phyloP scores from a whole-genome alignment of 53 echinoderm and acorn worm species.

The Luidia sarsii region DNA sequence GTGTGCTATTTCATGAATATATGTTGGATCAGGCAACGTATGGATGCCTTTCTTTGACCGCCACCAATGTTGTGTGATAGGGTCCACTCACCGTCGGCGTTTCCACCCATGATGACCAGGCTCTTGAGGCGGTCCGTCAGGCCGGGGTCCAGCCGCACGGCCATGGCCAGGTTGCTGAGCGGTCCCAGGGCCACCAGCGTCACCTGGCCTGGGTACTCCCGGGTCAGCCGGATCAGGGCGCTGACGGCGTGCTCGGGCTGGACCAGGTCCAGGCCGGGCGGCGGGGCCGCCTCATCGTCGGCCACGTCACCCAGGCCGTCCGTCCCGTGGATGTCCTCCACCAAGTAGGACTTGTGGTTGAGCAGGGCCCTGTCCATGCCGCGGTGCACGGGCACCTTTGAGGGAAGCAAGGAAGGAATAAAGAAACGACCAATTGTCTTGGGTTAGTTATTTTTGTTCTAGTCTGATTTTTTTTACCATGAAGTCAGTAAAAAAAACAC shows the following conservation, averaged over 20 bases:
- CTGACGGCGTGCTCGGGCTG: conserved; percentile 75
- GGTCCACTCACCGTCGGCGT: conserved; percentile 37
- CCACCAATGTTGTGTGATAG: too few species aligned
- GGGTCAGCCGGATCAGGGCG: conserved; percentile 74
- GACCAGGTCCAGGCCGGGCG: conserved; percentile 46
- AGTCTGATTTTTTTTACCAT: too few species aligned
- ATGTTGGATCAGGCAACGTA: too few species aligned
- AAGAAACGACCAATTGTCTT: too few species aligned
- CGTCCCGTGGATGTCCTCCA: conserved; percentile 45
- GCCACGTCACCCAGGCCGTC: conserved; percentile 78
- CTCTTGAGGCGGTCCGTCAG: conserved; percentile 76
- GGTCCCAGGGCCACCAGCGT: conserved; percentile 86
- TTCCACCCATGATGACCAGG: conserved; percentile 88
- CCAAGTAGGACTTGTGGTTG: neutral
- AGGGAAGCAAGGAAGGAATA: too few species aligned
- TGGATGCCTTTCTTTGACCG: too few species aligned
- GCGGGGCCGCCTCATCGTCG: conserved; percentile 17
- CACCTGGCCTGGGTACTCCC: conserved; percentile 70
- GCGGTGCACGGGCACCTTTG: conserved; percentile 72
- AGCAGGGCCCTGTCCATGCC: conserved; percentile 63
- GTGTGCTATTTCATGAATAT: too few species aligned
- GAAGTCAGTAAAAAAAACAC: too few species aligned
- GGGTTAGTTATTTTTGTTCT: too few species aligned
- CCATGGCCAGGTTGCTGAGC: conserved; percentile 81
- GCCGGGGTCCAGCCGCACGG: conserved; percentile 74